Conservation (phyloP, 2,888 invertebrate genomes). For the Meghimatium bilineatum region DNA sequence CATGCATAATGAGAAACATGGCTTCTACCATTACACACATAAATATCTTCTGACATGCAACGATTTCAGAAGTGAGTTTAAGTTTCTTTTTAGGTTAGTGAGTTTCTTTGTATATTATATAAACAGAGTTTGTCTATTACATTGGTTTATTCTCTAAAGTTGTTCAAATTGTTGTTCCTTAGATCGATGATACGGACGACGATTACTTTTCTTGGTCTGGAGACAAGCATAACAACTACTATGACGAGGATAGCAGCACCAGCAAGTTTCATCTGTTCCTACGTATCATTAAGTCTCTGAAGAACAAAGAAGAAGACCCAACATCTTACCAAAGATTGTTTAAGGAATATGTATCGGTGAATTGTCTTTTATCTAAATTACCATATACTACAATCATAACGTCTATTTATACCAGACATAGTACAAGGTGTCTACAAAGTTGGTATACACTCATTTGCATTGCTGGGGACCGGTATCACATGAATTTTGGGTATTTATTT, state of each 20-base stretch:
- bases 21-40: too few species aligned
- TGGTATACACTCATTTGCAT: too few species aligned
- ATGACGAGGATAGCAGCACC: not conserved
- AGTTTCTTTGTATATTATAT: too few species aligned
- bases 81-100: too few species aligned
- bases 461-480: too few species aligned
- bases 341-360: not conserved
- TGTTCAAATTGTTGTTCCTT: not conserved
- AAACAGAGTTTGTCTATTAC: not conserved
- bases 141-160: not conserved
- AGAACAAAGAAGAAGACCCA: not conserved
- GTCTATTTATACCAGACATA: too few species aligned
- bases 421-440: too few species aligned
- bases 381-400: too few species aligned
- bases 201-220: not conserved
- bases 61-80: too few species aligned
- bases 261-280: not conserved
- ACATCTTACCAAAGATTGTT: not conserved
- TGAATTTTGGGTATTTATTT: too few species aligned
- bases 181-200: not conserved
- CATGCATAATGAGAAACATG: too few species aligned
- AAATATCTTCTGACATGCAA: too few species aligned
- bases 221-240: not conserved
- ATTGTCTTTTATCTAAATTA: not conserved
- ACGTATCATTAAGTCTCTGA: slow-evolving; percentile 15